Evolutionary conservation across 2,888 invertebrate species (phyloP).

Genomic region (Cremastobaeus sp.): DNA sequence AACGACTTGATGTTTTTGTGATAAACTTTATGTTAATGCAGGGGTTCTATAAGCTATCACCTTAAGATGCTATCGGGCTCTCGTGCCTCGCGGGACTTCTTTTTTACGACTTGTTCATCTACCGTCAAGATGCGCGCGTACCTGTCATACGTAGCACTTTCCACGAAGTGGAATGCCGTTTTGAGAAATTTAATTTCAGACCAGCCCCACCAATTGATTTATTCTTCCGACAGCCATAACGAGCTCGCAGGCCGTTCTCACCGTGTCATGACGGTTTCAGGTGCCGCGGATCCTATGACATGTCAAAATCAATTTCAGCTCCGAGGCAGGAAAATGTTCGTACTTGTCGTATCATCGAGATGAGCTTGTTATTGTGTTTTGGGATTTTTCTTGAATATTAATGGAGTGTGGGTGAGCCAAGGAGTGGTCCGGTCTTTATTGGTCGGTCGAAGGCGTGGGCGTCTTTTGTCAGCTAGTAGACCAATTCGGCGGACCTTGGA

Average conservation of each 20-base stretch:
- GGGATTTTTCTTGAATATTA: constrained; percentile 29
- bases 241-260: constrained; percentile 64
- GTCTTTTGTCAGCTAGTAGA: background rate
- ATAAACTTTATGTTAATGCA: constrained; percentile 24
- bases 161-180: constrained; percentile 64
- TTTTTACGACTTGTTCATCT: constrained; percentile 58
- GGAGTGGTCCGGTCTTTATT: constrained; percentile 14
- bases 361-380: constrained; percentile 36
- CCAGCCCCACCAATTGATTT: constrained; percentile 70
- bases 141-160: constrained; percentile 54
- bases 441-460: constrained; percentile 7
- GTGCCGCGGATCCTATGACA: constrained; percentile 17
- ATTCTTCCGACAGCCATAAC: constrained; percentile 76
- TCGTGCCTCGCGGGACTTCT: constrained; percentile 22
- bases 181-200: constrained; percentile 61
- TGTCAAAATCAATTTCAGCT: constrained; percentile 35
- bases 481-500: constrained; percentile 16
- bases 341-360: constrained; percentile 16
- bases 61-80: constrained; percentile 38
- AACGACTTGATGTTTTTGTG: constrained; percentile 20
- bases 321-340: constrained; percentile 16
- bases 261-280: constrained; percentile 17
- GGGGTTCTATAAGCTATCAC: constrained; percentile 28
- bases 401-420: constrained; percentile 17
- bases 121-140: constrained; percentile 52